phyloP scores from a whole-genome alignment of 1,140 invertebrate species.

The Solenopsis invicta region DNA sequence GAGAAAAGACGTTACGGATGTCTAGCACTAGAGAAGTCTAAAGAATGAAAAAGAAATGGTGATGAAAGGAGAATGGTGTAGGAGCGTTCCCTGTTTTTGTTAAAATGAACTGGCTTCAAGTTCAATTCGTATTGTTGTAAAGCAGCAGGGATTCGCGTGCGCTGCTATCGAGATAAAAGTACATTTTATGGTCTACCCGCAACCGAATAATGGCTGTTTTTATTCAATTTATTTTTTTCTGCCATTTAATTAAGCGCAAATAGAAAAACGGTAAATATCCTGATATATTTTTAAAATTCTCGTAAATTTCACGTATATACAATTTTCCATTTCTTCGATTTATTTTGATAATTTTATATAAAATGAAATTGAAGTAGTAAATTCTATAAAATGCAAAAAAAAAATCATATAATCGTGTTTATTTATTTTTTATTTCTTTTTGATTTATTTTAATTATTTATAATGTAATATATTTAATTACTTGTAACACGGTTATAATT shows the following conservation, averaged over 20 bases:
- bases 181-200: not conserved
- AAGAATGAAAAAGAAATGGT: conserved; percentile 27
- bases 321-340: not conserved
- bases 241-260: conserved; percentile 5
- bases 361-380: no score
- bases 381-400: not conserved
- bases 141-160: conserved; percentile 28
- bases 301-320: not conserved
- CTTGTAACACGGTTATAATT: not conserved
- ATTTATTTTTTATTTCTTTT: not conserved
- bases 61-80: conserved; percentile 25
- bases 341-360: conserved; percentile 4
- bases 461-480: not conserved
- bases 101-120: conserved; percentile 54
- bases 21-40: conserved; percentile 23
- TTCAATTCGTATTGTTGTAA: conserved; percentile 49
- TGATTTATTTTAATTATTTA: not conserved
- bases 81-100: conserved; percentile 32
- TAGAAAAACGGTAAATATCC: not conserved
- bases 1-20: not conserved
- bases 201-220: not conserved
- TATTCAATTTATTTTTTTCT: not conserved
- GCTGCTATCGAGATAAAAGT: conserved; percentile 41
- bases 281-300: not conserved
- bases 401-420: not conserved